Percentiles rank a stretch among this genome's conserved stretches.
These are phyloP conservation scores for Furnarius figulus DNA, from an alignment of 2,113 vertebrate species.

Conservation along the genomic window DNA sequence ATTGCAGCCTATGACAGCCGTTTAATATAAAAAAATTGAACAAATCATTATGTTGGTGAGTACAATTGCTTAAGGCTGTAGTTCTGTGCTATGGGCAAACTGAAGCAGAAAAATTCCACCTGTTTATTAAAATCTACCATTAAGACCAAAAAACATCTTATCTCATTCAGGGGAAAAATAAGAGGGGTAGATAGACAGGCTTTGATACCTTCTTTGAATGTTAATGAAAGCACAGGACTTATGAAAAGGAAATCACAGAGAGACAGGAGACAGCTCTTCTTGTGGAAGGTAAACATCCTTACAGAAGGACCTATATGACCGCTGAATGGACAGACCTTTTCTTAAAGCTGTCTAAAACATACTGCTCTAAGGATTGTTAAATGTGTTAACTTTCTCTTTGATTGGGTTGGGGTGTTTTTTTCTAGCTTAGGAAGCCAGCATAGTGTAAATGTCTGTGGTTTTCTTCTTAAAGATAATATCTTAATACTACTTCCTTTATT, in stretches of 20 bases:
- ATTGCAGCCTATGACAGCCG: background rate
- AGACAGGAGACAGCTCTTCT: background rate
- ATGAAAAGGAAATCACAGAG: background rate
- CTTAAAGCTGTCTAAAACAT: background rate
- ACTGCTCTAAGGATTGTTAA: background rate
- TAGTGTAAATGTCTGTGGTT: background rate
- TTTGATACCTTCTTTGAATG: background rate
- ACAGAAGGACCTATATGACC: background rate
- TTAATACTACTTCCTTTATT: background rate
- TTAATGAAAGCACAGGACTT: background rate
- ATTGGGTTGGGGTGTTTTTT: background rate
- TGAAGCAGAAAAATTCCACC: background rate
- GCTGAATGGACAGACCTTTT: background rate
- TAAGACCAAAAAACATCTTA: background rate
- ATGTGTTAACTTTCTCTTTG: background rate
- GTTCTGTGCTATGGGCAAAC: background rate
- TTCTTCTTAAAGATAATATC: background rate
- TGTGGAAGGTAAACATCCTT: background rate
- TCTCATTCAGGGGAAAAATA: background rate
- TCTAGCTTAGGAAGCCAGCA: background rate
- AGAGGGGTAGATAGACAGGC: background rate
- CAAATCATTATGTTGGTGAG: background rate
- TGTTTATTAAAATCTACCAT: background rate
- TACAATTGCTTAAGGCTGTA: background rate
- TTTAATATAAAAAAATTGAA: background rate